Evolutionary conservation across 2,797 vertebrate species (phyloP).

Genomic region (Peromyscus nudipes): DNA sequence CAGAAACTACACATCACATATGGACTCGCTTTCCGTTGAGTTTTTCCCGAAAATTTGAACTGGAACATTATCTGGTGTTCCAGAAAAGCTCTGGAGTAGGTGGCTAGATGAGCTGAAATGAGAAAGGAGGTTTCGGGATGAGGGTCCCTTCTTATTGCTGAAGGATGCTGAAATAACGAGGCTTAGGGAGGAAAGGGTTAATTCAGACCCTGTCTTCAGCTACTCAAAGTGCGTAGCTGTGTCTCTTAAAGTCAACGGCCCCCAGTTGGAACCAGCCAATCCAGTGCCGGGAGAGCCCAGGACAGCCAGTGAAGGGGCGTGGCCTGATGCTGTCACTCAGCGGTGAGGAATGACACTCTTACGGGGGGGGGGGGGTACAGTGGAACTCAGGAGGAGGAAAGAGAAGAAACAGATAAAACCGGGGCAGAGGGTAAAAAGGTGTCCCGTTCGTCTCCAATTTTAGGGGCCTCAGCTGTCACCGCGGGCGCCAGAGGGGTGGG

Average conservation of each 20-base stretch:
- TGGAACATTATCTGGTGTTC: not conserved
- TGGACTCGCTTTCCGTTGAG: not conserved
- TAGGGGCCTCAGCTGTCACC: slow-evolving; percentile 61
- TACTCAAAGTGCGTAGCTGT: slow-evolving; percentile 2
- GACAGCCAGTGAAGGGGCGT: slow-evolving; percentile 85
- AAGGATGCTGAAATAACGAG: not conserved
- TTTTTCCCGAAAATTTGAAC: not conserved
- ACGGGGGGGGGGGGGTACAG: slow-evolving; percentile 88
- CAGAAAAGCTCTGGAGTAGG: not conserved
- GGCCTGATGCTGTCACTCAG: slow-evolving; percentile 90
- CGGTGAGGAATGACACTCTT: slow-evolving; percentile 90
- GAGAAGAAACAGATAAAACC: slow-evolving; percentile 84
- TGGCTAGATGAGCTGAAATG: not conserved
- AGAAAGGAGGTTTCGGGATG: not conserved
- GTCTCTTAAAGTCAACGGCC: slow-evolving; percentile 70
- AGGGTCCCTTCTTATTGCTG: rapidly evolving
- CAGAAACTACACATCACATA: not conserved
- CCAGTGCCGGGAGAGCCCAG: not conserved
- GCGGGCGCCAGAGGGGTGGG: slow-evolving; percentile 49
- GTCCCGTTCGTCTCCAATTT: slow-evolving; percentile 73
- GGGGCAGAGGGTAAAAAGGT: slow-evolving; percentile 65
- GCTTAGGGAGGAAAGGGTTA: slow-evolving; percentile 85
- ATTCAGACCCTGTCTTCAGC: slow-evolving; percentile 23
- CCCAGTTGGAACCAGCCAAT: slow-evolving; percentile 84
- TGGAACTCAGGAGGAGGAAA: slow-evolving; percentile 82